phyloP scores from a whole-genome alignment of 2,888 invertebrate species.

The Endotricha flammealis region DNA sequence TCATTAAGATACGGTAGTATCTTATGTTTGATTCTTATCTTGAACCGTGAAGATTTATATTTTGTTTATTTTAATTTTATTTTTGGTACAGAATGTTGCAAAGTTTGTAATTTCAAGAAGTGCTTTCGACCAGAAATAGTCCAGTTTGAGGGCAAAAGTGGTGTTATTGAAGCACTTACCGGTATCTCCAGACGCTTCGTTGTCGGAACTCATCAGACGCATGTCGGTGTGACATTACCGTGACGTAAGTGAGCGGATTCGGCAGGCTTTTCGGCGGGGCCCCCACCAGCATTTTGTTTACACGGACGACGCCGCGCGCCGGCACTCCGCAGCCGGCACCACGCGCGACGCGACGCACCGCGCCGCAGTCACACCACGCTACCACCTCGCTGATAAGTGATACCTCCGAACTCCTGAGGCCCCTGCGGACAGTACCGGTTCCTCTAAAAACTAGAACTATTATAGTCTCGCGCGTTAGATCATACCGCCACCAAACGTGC shows the following conservation, averaged over 20 bases:
- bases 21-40: too few species aligned
- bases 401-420: slow-evolving; percentile 37
- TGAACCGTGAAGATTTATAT: too few species aligned
- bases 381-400: slow-evolving; percentile 42
- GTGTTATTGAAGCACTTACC: slow-evolving; percentile 21
- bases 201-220: slow-evolving; percentile 30
- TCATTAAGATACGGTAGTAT: too few species aligned
- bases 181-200: slow-evolving; percentile 14
- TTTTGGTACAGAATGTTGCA: too few species aligned
- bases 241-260: slow-evolving; percentile 73
- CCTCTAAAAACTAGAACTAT: slow-evolving; percentile 34
- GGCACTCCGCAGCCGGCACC: slow-evolving; percentile 67
- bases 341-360: slow-evolving; percentile 59
- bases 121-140: too few species aligned
- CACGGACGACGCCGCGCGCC: slow-evolving; percentile 62
- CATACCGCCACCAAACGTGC: slow-evolving; percentile 34
- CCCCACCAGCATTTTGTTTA: slow-evolving; percentile 75
- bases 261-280: slow-evolving; percentile 72
- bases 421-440: slow-evolving; percentile 32
- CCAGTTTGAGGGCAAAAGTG: slow-evolving; percentile 26
- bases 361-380: slow-evolving; percentile 26
- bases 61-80: too few species aligned
- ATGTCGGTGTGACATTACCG: slow-evolving; percentile 32
- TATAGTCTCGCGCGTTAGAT: slow-evolving; percentile 26
- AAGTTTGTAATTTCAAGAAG: too few species aligned